A percentile compares a stretch with the other conserved stretches of the same genome.
Conservation (phyloP, 2,113 vertebrate genomes). For the Collichthys lucidus region DNA sequence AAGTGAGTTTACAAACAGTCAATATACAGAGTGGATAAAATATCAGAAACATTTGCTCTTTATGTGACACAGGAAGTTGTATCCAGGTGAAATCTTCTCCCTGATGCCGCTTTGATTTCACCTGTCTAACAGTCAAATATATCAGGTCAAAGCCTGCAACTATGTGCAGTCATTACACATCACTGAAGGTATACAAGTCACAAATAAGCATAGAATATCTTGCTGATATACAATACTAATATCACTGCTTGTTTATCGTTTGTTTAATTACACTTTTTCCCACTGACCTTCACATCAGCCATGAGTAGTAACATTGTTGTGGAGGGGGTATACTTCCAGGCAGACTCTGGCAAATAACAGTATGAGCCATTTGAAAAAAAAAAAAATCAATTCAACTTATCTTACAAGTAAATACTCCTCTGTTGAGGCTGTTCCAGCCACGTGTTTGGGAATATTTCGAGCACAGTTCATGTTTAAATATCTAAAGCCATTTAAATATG, state of each 20-base stretch:
- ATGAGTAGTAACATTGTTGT: slow-evolving; percentile 49
- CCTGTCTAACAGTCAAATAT: slow-evolving; percentile 58
- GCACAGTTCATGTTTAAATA: slow-evolving; percentile 70
- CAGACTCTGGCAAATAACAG: slow-evolving; percentile 78
- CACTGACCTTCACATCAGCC: slow-evolving; percentile 63
- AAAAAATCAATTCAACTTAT: slow-evolving; percentile 62
- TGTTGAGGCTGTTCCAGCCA: slow-evolving; percentile 50
- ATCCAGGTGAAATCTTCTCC: slow-evolving; percentile 36
- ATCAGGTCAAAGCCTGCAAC: slow-evolving; percentile 34
- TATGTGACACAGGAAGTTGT: slow-evolving; percentile 26
- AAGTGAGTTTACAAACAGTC: slow-evolving; percentile 56
- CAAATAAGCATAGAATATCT: slow-evolving; percentile 68
- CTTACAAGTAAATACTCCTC: slow-evolving; percentile 66
- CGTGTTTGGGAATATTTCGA: slow-evolving; percentile 57
- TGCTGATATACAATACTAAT: slow-evolving; percentile 63
- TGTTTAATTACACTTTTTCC: slow-evolving; percentile 60
- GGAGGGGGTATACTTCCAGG: slow-evolving; percentile 68
- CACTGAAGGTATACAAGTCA: slow-evolving; percentile 70
- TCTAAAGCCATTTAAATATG: slow-evolving; percentile 74
- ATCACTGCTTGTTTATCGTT: slow-evolving; percentile 49
- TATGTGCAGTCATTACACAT: slow-evolving; percentile 59
- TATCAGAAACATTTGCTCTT: slow-evolving; percentile 37
- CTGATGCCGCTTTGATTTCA: slow-evolving; percentile 27
- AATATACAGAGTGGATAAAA: slow-evolving; percentile 53
- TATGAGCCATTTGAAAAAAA: slow-evolving; percentile 69